These are phyloP conservation scores for Lutra lutra DNA, from an alignment of 2,797 vertebrate genomes.

Conservation along the genomic window DNA sequence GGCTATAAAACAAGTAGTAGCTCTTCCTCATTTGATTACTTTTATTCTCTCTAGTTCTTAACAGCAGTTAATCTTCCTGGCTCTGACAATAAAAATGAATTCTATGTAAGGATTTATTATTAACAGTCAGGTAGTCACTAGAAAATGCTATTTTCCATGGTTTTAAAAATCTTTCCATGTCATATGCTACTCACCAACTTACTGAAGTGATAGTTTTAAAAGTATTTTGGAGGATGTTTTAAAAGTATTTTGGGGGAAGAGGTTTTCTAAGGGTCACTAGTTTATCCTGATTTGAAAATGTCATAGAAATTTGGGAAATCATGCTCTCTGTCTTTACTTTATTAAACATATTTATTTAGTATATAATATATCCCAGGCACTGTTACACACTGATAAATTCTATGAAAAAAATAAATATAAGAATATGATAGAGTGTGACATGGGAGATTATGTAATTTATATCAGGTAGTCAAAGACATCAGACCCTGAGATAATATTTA, in stretches of 20 bases:
- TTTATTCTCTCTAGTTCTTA: conserved; percentile 63
- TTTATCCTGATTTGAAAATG: neutral
- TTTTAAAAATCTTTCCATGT: conserved; percentile 50
- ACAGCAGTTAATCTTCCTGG: conserved; percentile 48
- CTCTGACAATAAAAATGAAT: conserved; percentile 65
- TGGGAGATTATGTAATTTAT: neutral
- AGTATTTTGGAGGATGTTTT: neutral
- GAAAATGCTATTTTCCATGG: conserved; percentile 35
- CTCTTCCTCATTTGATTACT: conserved; percentile 53
- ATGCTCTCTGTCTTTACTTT: neutral
- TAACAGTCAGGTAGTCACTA: conserved; percentile 20
- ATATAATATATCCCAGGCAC: neutral
- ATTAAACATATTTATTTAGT: neutral
- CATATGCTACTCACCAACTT: neutral
- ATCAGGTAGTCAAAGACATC: neutral
- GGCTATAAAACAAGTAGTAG: conserved; percentile 57
- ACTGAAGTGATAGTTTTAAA: neutral
- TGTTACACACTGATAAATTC: neutral
- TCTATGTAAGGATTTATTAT: conserved; percentile 60
- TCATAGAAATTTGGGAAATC: neutral
- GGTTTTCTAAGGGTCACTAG: neutral
- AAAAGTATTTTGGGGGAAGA: neutral
- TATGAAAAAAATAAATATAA: neutral
- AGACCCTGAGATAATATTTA: neutral
- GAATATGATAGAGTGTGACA: neutral